Evolutionary conservation across 1,140 invertebrate species (phyloP).

Genomic region (Drosophila sechellia): DNA sequence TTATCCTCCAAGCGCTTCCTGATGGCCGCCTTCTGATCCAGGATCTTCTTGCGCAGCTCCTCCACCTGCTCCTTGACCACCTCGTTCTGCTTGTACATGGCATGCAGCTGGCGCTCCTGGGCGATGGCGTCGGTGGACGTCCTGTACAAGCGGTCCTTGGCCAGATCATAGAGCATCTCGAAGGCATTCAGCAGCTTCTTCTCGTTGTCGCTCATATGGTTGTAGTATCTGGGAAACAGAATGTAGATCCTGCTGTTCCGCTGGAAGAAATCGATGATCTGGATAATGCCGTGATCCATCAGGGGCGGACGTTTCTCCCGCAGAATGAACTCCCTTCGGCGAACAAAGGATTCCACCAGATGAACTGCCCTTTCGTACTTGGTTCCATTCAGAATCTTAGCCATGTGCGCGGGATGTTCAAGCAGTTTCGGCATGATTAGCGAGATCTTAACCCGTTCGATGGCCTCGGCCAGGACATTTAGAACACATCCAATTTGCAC

Average conservation of each 20-base stretch:
- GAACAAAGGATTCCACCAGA: slow-evolving; percentile 41
- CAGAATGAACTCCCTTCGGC: slow-evolving; percentile 44
- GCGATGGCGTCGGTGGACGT: slow-evolving; percentile 36
- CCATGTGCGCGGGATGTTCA: slow-evolving; percentile 12
- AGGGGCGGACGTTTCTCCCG: slow-evolving; percentile 41
- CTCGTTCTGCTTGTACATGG: slow-evolving; percentile 40
- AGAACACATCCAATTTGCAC: slow-evolving; percentile 43
- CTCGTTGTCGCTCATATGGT: slow-evolving; percentile 13
- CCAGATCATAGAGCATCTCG: slow-evolving; percentile 28
- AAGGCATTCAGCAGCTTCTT: slow-evolving; percentile 39
- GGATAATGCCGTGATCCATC: slow-evolving; percentile 55
- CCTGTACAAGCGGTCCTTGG: slow-evolving; percentile 34
- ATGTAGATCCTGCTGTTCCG: slow-evolving; percentile 25
- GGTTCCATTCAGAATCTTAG: slow-evolving; percentile 18
- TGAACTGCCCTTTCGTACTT: slow-evolving; percentile 23
- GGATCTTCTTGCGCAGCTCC: slow-evolving; percentile 21
- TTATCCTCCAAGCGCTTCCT: slow-evolving; percentile 14
- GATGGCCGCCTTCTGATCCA: slow-evolving; percentile 2
- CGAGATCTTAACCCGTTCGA: slow-evolving; percentile 57
- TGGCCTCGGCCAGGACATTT: slow-evolving; percentile 28
- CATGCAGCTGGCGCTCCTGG: slow-evolving; percentile 47
- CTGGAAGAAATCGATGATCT: slow-evolving; percentile 70
- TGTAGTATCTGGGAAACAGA: slow-evolving; percentile 20
- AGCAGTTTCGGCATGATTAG: slow-evolving; percentile 58
- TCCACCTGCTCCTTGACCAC: slow-evolving; percentile 17